Evolutionary conservation across 2,888 invertebrate species (phyloP), one percentile per base, ranked within the genome.

Genomic region (Drosophila atroscutellata): DNA sequence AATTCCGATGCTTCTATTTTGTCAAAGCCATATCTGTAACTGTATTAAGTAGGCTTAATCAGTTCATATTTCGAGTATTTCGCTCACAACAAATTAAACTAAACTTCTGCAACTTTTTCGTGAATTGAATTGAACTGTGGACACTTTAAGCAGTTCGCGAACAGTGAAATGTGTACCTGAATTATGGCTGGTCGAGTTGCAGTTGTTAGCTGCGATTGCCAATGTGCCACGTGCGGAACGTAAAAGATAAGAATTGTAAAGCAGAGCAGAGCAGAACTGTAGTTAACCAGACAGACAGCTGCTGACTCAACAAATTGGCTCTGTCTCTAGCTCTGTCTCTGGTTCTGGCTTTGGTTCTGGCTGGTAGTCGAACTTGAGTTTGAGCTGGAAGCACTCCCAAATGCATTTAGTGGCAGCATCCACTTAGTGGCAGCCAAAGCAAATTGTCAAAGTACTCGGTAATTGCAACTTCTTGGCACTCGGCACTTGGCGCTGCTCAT

Each of bases 241-340:
- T 77, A 63, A 67, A 51, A 67, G 50, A 73, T 63, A 62, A 71
- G 60, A 51, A 68, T 59, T 8, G 30, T 9, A 15, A 13, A 24
- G 34, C 20, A 34, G 34, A 52, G 32, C 9, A 7, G 9, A 18
- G 32, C n/a, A 8, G 11, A 18, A 24, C 4, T 13, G 8, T 45
- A 20, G 15, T 13, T 47, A 30, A 28, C 58, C 56, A 24, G 30
- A 50, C 42, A 30, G 26, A 62, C 58, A 42, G 24, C n/a, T 66
- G 77, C 78, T 77, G 77, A 77, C 71, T 62, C 68, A 63, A 71
- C 71, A 71, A 78, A 78, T 70, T 70, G 51, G 47, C 55, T 37
- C 18, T 37, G 55, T 5, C 7, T 28, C 26, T n/a, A 36, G 26
- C 42, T 37, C 73, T 72, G 77, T 65, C 74, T 58, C 64, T 69